Conservation (phyloP, 1,140 invertebrate species). For the Maniola jurtina region DNA sequence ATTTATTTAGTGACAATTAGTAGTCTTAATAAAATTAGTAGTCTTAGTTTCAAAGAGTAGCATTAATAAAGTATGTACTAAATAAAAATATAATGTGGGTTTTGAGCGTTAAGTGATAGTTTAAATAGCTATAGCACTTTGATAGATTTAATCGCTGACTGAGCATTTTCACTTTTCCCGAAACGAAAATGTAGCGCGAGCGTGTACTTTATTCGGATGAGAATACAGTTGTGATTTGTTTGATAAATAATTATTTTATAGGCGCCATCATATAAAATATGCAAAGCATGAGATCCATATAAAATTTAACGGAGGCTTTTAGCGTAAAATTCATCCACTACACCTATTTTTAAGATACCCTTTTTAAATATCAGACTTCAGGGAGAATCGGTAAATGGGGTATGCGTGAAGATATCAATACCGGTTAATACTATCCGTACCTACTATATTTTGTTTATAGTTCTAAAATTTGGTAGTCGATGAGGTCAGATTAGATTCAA, state of each 20-base stretch:
- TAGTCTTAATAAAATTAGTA: too few relatives aligned
- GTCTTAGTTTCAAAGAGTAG: too few relatives aligned
- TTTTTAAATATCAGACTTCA: conserved; percentile 7
- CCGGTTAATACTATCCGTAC: background rate
- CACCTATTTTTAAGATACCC: background rate
- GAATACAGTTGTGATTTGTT: background rate
- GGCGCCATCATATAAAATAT: conserved; percentile 11
- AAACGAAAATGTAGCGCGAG: background rate
- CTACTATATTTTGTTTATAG: too few relatives aligned
- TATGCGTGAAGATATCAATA: background rate
- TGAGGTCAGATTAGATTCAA: too few relatives aligned
- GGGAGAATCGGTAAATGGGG: background rate
- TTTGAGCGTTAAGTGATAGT: background rate
- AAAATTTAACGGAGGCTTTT: conserved; percentile 16
- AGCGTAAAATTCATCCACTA: conserved; percentile 8
- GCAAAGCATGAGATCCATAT: conserved; percentile 12
- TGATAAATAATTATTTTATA: conserved; percentile 1
- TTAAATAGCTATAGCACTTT: background rate
- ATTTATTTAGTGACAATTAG: too few relatives aligned
- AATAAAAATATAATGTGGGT: background rate
- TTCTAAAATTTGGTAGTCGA: too few relatives aligned
- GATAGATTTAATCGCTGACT: background rate
- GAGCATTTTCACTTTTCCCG: conserved; percentile 5
- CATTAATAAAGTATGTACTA: background rate
- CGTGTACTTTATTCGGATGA: background rate